Base-by-base conservation (phyloP, 2,797 vertebrate species). In the Eremophila alpestris region DNA sequence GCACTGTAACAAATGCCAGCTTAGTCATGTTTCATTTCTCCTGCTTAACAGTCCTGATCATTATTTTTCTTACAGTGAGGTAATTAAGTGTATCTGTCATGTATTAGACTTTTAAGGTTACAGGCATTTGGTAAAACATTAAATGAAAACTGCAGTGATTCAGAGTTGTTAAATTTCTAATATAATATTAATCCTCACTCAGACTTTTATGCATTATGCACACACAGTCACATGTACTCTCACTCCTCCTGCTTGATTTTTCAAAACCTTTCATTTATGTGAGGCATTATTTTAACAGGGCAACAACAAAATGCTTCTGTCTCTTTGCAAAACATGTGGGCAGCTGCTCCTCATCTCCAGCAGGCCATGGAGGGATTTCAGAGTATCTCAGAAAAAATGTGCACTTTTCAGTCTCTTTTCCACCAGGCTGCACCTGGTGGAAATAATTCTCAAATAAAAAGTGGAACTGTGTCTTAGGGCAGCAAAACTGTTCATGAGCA, bases 1-100 rank as follows among this genome's bases (percentile, higher is more conserved):
- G 74, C 55, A 82, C 40, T 69, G 84, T 81, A 83, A 83, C 79
- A 88, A 94, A 86, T 89, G 89, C 52, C 94, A 93, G 45, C 89
- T 96, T 95, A 91, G 94, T 93, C 92, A 95, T 84, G 92, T 91
- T 90, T 95, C 89, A 94, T 91, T 94, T 94, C 79, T 88, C 67
- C 65, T 73, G 2, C 73, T 92, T 86, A 92, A 89, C 29, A 82
- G 87, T 55, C 51, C 46, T 48, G 45, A 94, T 60, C 52, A 67
- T 73, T 97, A 88, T 92, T 94, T 95, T 96, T 89, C 89, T 91
- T 83, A 21, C 73, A 70, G 55, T 63, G 65, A 90, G 70, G 77
- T 94, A 89, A 94, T 95, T 94, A 94, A 89, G 67, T 94, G 83
- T 83, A 93, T 94, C 94, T 92, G 89, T 96, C 95, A 96, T 93